Conservation (phyloP, 2,888 invertebrate genomes). For the Erynnis tages region DNA sequence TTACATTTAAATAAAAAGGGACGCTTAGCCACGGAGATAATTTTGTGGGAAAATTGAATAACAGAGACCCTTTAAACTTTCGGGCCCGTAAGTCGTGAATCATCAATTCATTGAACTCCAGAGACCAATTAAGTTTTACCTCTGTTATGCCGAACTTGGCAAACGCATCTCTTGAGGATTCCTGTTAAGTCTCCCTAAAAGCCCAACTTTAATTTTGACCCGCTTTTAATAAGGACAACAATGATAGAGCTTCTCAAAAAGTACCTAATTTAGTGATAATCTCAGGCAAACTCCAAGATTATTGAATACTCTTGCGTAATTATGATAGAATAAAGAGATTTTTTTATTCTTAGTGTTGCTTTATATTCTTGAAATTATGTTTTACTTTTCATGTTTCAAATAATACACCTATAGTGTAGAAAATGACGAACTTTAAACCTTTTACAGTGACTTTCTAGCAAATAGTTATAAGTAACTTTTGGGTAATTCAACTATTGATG, state of each 20-base stretch:
- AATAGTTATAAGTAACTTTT: too few relatives aligned
- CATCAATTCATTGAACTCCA: constrained; percentile 26
- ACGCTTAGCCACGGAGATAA: neutral
- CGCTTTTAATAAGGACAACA: constrained; percentile 22
- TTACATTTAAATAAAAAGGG: neutral
- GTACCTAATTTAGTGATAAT: too few relatives aligned
- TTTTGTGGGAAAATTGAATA: constrained; percentile 16
- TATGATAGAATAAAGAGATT: too few relatives aligned
- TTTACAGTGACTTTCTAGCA: too few relatives aligned
- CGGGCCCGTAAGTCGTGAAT: constrained; percentile 20
- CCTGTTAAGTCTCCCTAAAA: constrained; percentile 16
- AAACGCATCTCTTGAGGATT: constrained; percentile 27
- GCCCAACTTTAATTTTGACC: constrained; percentile 21
- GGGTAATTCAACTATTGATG: too few relatives aligned
- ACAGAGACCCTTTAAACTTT: constrained; percentile 16
- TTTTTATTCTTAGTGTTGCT: too few relatives aligned
- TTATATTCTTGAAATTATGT: too few relatives aligned
- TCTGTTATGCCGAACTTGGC: constrained; percentile 27
- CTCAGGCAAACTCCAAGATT: too few relatives aligned
- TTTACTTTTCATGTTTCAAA: too few relatives aligned
- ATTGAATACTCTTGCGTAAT: too few relatives aligned
- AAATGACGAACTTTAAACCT: too few relatives aligned
- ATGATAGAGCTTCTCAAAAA: constrained; percentile 5
- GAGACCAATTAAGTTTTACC: constrained; percentile 31
- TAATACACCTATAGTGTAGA: too few relatives aligned